Percentiles rank a stretch among this genome's conserved stretches.
Evolutionary conservation across 2,888 invertebrate genomes (phyloP).

Genomic region (Troides aeacus): DNA sequence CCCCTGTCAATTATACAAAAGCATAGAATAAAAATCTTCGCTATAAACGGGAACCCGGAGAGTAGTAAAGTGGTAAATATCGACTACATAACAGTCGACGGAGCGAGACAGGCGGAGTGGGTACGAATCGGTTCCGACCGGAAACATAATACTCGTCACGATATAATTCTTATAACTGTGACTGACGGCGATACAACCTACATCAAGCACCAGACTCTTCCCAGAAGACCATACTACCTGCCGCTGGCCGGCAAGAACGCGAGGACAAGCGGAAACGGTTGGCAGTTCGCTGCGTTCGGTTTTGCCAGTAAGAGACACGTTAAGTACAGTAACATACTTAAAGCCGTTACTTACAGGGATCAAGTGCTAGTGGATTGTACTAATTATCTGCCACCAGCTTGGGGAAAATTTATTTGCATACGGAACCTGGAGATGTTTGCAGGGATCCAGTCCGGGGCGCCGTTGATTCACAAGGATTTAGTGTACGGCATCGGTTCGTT

Average conservation of each 20-base stretch:
- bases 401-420: constrained; percentile 34
- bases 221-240: constrained; percentile 12
- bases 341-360: constrained; percentile 20
- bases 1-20: constrained; percentile 22
- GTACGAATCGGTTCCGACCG: constrained; percentile 27
- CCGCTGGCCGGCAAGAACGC: constrained; percentile 2
- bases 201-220: constrained; percentile 11
- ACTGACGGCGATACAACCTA: constrained; percentile 6
- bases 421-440: constrained; percentile 26
- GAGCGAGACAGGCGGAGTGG: constrained; percentile 27
- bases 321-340: constrained; percentile 22
- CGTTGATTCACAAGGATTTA: constrained; percentile 24
- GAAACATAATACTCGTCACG: constrained; percentile 30
- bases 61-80: constrained; percentile 3
- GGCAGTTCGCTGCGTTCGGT: constrained; percentile 33
- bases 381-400: constrained; percentile 33
- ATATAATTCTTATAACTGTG: constrained; percentile 28
- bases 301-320: constrained; percentile 28
- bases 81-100: constrained; percentile 18
- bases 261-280: constrained; percentile 1
- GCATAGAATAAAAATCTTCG: constrained; percentile 23
- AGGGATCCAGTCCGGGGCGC: constrained; percentile 30
- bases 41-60: constrained; percentile 10
- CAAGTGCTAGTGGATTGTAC: constrained; percentile 29
- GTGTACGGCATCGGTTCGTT: constrained; percentile 32